Evolutionary conservation across 2,797 vertebrate genomes (phyloP).

Genomic region (Alcedo quadribrachys): DNA sequence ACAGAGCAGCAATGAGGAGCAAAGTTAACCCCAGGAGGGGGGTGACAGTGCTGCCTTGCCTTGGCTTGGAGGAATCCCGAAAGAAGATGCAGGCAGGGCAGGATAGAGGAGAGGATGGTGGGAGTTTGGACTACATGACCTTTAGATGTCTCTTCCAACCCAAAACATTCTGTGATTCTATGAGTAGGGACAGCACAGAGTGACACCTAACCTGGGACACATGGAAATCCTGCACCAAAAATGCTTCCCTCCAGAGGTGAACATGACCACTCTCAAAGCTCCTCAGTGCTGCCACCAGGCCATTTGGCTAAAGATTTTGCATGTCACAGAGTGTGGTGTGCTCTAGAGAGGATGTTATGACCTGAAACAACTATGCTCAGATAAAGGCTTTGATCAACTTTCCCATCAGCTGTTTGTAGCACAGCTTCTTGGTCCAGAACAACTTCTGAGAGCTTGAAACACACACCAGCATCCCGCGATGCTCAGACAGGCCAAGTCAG

Average conservation of each 20-base stretch:
- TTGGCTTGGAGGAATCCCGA: not conserved
- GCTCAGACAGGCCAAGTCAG: not conserved
- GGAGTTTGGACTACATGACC: too few species aligned
- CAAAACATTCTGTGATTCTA: not conserved
- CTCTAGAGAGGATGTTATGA: not conserved
- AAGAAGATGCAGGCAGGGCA: not conserved
- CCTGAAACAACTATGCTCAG: not conserved
- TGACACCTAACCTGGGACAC: not conserved
- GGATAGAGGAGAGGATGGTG: not conserved
- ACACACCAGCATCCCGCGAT: not conserved
- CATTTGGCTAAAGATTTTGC: not conserved
- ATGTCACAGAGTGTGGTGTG: not conserved
- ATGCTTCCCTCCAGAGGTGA: not conserved
- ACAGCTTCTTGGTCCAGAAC: not conserved
- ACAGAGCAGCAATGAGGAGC: accelerated
- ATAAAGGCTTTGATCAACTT: not conserved
- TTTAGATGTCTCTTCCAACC: too few species aligned
- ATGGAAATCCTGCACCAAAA: slow-evolving; percentile 13
- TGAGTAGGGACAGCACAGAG: not conserved
- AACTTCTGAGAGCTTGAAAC: not conserved
- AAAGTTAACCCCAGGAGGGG: accelerated
- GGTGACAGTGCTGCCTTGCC: not conserved
- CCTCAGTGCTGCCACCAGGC: not conserved
- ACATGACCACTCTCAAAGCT: not conserved
- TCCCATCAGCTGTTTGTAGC: not conserved